These are phyloP conservation scores for Siniperca undulata DNA, from an alignment of 2,797 vertebrate genomes.

Conservation along the genomic window DNA sequence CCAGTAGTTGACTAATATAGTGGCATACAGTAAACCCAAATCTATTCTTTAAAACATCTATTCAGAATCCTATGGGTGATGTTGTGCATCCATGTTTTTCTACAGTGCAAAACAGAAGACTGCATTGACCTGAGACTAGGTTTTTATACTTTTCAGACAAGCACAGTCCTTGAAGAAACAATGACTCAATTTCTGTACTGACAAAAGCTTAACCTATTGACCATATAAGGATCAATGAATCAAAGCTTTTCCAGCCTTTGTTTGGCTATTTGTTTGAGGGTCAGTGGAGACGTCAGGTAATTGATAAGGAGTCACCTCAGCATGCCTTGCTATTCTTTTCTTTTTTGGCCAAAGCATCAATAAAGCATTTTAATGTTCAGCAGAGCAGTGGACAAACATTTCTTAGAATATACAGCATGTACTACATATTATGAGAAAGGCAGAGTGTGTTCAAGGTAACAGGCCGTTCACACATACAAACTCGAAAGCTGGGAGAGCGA, in stretches of 20 bases:
- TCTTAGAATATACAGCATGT: no score
- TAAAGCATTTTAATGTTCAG: background rate
- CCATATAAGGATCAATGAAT: background rate
- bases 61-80: background rate
- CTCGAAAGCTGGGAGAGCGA: background rate
- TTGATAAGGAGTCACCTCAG: conserved; percentile 12
- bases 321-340: background rate
- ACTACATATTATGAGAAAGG: no score
- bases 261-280: background rate
- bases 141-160: background rate
- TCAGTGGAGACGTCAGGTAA: conserved; percentile 9
- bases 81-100: background rate
- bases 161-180: background rate
- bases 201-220: conserved; percentile 22
- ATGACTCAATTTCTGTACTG: conserved; percentile 4
- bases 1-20: background rate
- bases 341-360: background rate
- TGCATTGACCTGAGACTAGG: background rate
- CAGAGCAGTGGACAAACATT: background rate
- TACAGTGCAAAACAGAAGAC: background rate
- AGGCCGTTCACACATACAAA: background rate
- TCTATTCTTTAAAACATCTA: background rate
- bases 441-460: conserved; percentile 1
- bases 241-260: background rate
- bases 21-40: background rate